Percentiles rank a stretch among this genome's conserved stretches.
phyloP scores from a whole-genome alignment of 2,797 vertebrate genomes.

The Mormyrops attenuatus region DNA sequence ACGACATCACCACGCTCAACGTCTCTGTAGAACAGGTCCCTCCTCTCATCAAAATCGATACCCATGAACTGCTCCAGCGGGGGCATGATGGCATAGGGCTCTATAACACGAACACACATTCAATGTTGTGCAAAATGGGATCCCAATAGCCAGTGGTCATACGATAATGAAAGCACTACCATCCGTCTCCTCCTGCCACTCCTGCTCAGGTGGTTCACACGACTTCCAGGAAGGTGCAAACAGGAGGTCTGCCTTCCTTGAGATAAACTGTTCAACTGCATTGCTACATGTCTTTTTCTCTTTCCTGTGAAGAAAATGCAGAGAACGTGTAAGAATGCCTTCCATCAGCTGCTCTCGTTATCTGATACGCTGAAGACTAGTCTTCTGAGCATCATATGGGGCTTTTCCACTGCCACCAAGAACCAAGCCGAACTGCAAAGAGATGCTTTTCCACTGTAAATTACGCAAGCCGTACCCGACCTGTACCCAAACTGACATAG shows the following conservation, averaged over 20 bases:
- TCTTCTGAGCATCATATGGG: neutral
- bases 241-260: slow-evolving; percentile 87
- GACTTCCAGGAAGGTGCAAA: slow-evolving; percentile 83
- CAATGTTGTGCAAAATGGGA: neutral
- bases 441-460: neutral
- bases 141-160: neutral
- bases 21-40: slow-evolving; percentile 82
- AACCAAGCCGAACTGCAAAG: neutral
- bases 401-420: neutral
- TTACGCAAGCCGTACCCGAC: neutral
- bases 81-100: slow-evolving; percentile 82
- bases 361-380: neutral
- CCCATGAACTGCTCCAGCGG: slow-evolving; percentile 89
- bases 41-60: slow-evolving; percentile 72
- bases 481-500: neutral
- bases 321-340: neutral
- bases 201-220: slow-evolving; percentile 47
- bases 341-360: neutral
- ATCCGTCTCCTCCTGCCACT: slow-evolving; percentile 66
- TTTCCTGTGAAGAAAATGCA: slow-evolving; percentile 49
- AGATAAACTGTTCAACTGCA: slow-evolving; percentile 86
- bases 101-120: slow-evolving; percentile 49
- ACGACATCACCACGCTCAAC: slow-evolving; percentile 84
- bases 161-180: slow-evolving; percentile 49
- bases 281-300: slow-evolving; percentile 55